Base-by-base conservation (phyloP, 2,113 vertebrate species). In the Rhynchomys soricoides region DNA sequence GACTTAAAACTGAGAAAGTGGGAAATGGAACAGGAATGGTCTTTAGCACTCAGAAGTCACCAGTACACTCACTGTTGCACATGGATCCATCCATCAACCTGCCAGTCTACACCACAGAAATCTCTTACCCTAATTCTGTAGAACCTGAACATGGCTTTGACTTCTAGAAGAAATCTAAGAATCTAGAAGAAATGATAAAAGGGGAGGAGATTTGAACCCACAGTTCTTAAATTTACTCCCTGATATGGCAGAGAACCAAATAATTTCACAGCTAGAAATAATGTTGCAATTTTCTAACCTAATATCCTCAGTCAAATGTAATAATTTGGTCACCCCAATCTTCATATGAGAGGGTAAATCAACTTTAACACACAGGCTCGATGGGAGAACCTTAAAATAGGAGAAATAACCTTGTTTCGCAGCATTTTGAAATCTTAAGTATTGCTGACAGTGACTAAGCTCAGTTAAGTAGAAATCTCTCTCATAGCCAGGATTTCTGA, bases 401-500 rank as follows among this genome's bases (percentile, higher is more conserved):
- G 59, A 85, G 37, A 50, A 89, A 78, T 12, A 52, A 5, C 48
- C n/a, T 93, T 93, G 86, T 24, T 86, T 45, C 62, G 24, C 1
- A 24, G 40, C 82, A 82, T 91, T 89, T 71, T 79, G 59, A 40
- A 93, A 92, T 71, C 55, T 48, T 91, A 91, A 31, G 82, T 43
- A 43, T 81, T 85, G 19, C 16, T 50, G 45, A 89, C 19, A 88
- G 1, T 66, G 86, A 78, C 31, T 57, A 50, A 88, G n/a, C 37
- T 97, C 22, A 34, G 5, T 0, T 95, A n/a, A 79, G n/a, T 19
- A 86, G 64, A 45, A 73, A n/a, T 43, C 31, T 43, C 79, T 75
- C 91, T 95, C 59, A 75, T n/a, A 93, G 50, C 10, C 37, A 96
- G 31, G 95, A 83, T 85, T 93, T 89, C 57, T 81, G 22, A 91